Evolutionary conservation across 2,888 invertebrate genomes (phyloP).

Genomic region (Meliscaeva auricollis): DNA sequence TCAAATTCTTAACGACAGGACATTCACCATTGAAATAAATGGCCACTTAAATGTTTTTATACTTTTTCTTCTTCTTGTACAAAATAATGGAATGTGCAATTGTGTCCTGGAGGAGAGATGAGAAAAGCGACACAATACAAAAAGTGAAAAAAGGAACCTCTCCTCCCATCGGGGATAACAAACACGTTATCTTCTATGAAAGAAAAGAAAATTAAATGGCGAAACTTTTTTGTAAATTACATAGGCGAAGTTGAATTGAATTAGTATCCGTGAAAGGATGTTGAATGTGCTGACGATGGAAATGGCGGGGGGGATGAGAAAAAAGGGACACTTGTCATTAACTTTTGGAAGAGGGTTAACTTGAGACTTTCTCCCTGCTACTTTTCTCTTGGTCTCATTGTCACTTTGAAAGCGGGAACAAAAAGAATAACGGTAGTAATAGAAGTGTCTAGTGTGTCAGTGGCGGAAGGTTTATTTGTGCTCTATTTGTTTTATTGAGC

Average conservation of each 20-base stretch:
- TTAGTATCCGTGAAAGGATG: constrained; percentile 59
- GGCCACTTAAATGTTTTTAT: constrained; percentile 55
- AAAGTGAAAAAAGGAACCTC: constrained; percentile 9
- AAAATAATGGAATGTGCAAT: constrained; percentile 30
- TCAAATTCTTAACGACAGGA: constrained; percentile 68
- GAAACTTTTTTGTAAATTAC: constrained; percentile 71
- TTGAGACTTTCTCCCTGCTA: not conserved
- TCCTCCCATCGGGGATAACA: constrained; percentile 31
- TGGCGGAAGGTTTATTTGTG: constrained; percentile 61
- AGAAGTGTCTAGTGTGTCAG: constrained; percentile 24
- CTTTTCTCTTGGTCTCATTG: not conserved
- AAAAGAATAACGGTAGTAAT: not conserved
- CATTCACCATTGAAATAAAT: constrained; percentile 70
- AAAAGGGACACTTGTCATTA: constrained; percentile 67
- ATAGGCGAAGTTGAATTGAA: constrained; percentile 71
- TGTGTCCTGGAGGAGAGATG: constrained; percentile 7
- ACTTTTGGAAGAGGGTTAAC: constrained; percentile 61
- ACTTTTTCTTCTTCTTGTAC: not conserved
- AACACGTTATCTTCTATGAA: constrained; percentile 57
- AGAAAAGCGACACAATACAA: not conserved
- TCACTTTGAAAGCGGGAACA: not conserved
- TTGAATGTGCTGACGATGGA: constrained; percentile 49
- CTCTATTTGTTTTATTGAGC: constrained; percentile 68
- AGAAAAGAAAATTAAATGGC: constrained; percentile 66
- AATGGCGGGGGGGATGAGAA: not conserved